Evolutionary conservation across 1,140 invertebrate genomes (phyloP).

Genomic region (Rhyacophila brunnea): DNA sequence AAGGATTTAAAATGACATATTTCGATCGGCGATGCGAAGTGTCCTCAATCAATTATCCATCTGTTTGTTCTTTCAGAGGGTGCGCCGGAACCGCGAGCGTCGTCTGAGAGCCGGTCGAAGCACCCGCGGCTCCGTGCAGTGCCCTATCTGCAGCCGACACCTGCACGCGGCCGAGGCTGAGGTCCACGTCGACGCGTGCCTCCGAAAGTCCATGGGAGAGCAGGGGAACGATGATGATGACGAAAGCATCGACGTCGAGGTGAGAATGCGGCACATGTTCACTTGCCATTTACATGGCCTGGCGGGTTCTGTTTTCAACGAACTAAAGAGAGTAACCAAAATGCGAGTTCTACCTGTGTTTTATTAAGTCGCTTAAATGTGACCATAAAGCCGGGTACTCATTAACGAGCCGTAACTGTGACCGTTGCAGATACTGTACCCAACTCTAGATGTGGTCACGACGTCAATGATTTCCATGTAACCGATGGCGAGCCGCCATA

Average conservation of each 20-base stretch:
- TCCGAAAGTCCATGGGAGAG: conserved; percentile 35
- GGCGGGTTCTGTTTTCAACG: not conserved
- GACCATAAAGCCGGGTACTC: too few relatives aligned
- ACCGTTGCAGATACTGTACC: too few relatives aligned
- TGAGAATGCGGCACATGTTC: conserved; percentile 29
- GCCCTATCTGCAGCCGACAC: conserved; percentile 21
- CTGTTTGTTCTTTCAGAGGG: conserved; percentile 27
- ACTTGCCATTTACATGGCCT: not conserved
- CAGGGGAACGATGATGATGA: conserved; percentile 37
- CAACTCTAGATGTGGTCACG: too few relatives aligned
- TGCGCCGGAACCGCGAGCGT: conserved; percentile 23
- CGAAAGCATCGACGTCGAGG: conserved; percentile 51
- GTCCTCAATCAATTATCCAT: too few relatives aligned
- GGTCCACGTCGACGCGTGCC: conserved; percentile 35
- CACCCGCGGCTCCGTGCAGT: conserved; percentile 1
- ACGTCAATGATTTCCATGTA: too few relatives aligned
- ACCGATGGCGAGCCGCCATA: too few relatives aligned
- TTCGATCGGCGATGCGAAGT: too few relatives aligned
- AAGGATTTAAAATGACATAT: too few relatives aligned
- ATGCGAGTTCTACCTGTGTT: not conserved
- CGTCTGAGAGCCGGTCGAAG: conserved; percentile 17
- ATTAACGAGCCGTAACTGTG: too few relatives aligned
- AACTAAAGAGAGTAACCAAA: not conserved
- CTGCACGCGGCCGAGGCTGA: conserved; percentile 33
- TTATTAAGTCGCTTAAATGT: too few relatives aligned